Evolutionary conservation across 2,113 vertebrate species (phyloP).

Genomic region (Otolemur garnettii): DNA sequence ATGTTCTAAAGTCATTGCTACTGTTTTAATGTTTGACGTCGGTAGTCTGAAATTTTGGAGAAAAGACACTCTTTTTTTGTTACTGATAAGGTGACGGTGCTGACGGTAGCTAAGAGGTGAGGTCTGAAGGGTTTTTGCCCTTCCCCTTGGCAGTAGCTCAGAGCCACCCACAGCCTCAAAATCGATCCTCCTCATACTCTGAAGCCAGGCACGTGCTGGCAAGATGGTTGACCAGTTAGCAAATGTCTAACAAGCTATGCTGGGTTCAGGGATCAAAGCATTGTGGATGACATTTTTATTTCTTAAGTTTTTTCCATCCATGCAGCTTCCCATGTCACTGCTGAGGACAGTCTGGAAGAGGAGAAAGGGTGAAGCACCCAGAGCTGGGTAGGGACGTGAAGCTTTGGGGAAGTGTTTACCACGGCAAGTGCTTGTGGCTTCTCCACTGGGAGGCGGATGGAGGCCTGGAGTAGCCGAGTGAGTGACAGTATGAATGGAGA

Average conservation of each 20-base stretch:
- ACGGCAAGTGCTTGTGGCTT: rapidly evolving
- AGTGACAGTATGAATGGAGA: not conserved
- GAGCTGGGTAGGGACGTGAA: not conserved
- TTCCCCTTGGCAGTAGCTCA: not conserved
- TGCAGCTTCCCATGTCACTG: not conserved
- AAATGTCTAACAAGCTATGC: not conserved
- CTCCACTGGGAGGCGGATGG: not conserved
- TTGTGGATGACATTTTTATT: not conserved
- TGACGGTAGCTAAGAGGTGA: not conserved
- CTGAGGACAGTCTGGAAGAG: not conserved
- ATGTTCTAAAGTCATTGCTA: not conserved
- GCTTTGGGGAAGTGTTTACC: not conserved
- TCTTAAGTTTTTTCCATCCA: not conserved
- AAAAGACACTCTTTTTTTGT: not conserved
- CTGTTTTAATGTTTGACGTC: not conserved
- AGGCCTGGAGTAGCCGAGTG: not conserved
- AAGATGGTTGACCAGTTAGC: not conserved
- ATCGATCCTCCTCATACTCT: not conserved
- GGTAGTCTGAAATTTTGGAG: not conserved
- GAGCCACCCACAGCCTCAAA: not conserved
- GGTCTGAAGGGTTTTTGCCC: not conserved
- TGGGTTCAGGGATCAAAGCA: not conserved
- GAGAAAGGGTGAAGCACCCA: not conserved
- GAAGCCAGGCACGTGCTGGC: not conserved
- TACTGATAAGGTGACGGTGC: not conserved